Percentiles rank a stretch among this genome's conserved stretches.
These are phyloP conservation scores for Speoplatyrhinus poulsoni DNA, from an alignment of 2,113 vertebrate species.

Conservation along the genomic window DNA sequence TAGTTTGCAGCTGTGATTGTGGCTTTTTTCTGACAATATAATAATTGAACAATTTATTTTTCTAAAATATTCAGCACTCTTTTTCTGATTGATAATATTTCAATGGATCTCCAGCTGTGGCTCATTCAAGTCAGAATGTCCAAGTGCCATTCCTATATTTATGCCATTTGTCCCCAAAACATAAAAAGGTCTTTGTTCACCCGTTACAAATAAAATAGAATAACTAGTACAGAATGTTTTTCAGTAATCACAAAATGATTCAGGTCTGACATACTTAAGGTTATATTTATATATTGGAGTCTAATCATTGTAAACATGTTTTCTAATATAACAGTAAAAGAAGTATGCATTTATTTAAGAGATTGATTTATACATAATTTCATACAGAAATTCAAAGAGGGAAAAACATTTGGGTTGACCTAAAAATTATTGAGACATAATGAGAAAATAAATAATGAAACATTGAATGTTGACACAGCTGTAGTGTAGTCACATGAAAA, in stretches of 20 bases:
- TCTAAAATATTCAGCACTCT: conserved; percentile 38
- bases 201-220: conserved; percentile 27
- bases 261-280: conserved; percentile 28
- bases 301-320: conserved; percentile 57
- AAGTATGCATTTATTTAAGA: conserved; percentile 21
- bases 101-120: conserved; percentile 30
- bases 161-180: conserved; percentile 7
- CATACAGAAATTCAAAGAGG: conserved; percentile 14
- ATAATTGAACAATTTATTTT: conserved; percentile 26
- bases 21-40: conserved; percentile 28
- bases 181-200: conserved; percentile 23
- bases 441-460: conserved; percentile 2
- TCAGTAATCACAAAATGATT: conserved; percentile 8
- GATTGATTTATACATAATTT: conserved; percentile 8
- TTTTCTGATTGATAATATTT: conserved; percentile 32
- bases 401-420: neutral
- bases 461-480: conserved; percentile 12
- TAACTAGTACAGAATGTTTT: conserved; percentile 11
- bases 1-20: conserved; percentile 8
- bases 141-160: conserved; percentile 13
- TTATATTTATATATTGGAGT: conserved; percentile 24
- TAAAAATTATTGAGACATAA: conserved; percentile 9
- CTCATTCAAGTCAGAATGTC: conserved; percentile 22
- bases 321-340: conserved; percentile 32
- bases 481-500: conserved; percentile 22